Evolutionary conservation across 2,888 invertebrate species (phyloP).

Genomic region (Vesta saturnalis): DNA sequence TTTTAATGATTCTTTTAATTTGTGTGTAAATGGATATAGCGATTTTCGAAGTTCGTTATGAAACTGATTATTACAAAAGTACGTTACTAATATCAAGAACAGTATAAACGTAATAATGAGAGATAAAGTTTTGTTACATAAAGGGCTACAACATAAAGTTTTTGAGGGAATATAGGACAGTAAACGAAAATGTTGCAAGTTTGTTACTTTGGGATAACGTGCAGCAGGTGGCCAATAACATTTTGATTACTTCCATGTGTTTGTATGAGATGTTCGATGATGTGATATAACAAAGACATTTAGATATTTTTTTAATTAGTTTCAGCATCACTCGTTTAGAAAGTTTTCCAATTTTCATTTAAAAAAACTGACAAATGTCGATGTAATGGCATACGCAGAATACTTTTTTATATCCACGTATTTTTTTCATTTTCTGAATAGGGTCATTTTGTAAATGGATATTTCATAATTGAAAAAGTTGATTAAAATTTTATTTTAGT

Average conservation of each 20-base stretch:
- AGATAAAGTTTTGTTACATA: constrained; percentile 9
- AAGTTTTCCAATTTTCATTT: constrained; percentile 1
- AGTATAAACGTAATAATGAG: constrained; percentile 20
- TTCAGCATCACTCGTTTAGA: background rate
- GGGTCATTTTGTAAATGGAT: background rate
- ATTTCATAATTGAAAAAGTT: background rate
- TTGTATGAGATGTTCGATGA: constrained; percentile 7
- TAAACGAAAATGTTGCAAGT: background rate
- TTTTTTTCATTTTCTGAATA: background rate
- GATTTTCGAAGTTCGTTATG: background rate
- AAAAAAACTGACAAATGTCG: background rate
- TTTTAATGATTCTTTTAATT: background rate
- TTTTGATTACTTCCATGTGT: constrained; percentile 17
- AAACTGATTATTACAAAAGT: background rate
- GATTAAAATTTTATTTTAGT: constrained; percentile 1
- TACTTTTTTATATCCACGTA: too few relatives aligned
- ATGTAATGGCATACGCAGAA: background rate
- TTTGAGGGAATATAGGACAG: background rate
- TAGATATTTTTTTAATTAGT: background rate
- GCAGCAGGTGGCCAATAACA: constrained; percentile 25
- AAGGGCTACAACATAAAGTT: constrained; percentile 7
- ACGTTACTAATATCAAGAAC: background rate
- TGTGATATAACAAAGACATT: background rate
- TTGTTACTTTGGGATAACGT: background rate
- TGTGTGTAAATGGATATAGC: too few relatives aligned